Conservation (phyloP, 2,888 invertebrate genomes). For the Rotaria macrura region DNA sequence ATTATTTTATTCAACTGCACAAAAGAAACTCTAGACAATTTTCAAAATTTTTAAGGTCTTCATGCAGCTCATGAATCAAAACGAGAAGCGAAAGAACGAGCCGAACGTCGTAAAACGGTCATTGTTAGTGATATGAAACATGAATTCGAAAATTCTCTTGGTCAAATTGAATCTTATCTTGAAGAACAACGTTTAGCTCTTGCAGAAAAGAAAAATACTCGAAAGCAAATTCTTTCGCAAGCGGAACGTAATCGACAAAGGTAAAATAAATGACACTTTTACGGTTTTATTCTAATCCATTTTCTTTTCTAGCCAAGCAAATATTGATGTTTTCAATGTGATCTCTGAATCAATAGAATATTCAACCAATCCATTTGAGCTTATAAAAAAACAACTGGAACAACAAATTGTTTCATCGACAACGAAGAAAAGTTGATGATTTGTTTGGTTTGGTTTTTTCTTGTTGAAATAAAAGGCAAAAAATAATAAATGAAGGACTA, state of each 20-base stretch:
- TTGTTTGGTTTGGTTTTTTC: neutral
- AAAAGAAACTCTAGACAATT: no score
- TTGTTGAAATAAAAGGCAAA: neutral
- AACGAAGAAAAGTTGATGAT: neutral
- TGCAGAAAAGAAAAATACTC: neutral
- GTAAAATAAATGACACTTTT: neutral
- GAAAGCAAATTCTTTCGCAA: neutral
- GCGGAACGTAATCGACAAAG: neutral
- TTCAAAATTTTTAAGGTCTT: neutral
- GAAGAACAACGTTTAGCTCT: neutral
- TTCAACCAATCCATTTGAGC: neutral
- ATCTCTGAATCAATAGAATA: neutral
- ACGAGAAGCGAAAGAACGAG: neutral
- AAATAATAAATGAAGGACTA: no score
- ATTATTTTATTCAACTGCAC: no score
- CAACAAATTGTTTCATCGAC: neutral
- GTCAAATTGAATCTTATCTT: neutral
- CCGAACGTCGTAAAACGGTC: neutral
- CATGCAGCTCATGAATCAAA: neutral
- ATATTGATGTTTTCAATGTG: neutral
- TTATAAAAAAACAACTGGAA: neutral
- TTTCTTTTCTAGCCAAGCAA: neutral
- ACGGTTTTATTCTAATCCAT: neutral
- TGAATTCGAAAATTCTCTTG: conserved; percentile 11
- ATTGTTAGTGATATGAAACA: conserved; percentile 20